phyloP scores from a whole-genome alignment of 2,888 invertebrate genomes.

The Embidobia sp. region DNA sequence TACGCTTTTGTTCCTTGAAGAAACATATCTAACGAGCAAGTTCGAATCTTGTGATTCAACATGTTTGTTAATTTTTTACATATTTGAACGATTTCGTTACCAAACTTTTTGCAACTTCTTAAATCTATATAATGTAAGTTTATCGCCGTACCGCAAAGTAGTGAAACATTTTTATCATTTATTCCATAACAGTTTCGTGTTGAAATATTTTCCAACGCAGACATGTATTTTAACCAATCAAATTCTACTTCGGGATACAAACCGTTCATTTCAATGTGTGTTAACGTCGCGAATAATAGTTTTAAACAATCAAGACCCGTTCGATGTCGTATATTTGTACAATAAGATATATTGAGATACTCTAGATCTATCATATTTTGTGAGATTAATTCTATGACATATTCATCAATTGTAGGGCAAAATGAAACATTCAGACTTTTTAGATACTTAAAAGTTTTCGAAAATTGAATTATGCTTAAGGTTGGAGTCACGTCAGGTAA shows the following conservation, averaged over 20 bases:
- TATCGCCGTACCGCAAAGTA: background rate
- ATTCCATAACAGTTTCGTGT: constrained; percentile 3
- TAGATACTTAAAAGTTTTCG: background rate
- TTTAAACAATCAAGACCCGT: background rate
- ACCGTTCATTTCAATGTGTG: background rate
- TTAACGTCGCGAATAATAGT: background rate
- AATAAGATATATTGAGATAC: background rate
- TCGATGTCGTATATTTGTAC: background rate
- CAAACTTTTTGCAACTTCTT: too few species aligned
- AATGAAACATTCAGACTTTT: background rate
- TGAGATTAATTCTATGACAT: background rate
- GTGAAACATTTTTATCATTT: background rate
- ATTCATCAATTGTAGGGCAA: background rate
- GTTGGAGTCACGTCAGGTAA: background rate
- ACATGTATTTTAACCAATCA: constrained; percentile 3
- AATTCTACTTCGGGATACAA: constrained; percentile 8
- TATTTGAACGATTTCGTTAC: too few species aligned
- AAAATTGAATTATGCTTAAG: background rate
- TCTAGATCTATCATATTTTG: background rate
- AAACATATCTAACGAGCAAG: background rate
- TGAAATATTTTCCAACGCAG: background rate
- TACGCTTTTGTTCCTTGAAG: background rate
- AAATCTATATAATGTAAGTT: background rate
- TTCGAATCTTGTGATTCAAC: too few species aligned
- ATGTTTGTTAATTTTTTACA: too few species aligned